Percentiles rank a stretch among this genome's conserved stretches.
These are phyloP conservation scores for Cygnus atratus DNA, from an alignment of 2,113 vertebrate species.

Conservation along the genomic window DNA sequence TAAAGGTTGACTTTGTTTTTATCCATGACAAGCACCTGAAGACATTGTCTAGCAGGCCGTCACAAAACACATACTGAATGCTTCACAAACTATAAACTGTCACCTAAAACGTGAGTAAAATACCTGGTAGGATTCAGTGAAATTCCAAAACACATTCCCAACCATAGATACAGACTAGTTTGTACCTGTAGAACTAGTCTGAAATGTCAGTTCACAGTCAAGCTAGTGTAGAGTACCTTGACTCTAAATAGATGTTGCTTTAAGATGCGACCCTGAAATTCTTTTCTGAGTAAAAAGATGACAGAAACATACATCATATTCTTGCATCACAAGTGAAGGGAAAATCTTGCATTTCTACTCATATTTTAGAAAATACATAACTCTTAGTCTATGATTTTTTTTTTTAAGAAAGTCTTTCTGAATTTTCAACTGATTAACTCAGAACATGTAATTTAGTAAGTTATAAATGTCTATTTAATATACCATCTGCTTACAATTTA, in stretches of 20 bases:
- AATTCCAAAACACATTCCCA: constrained; percentile 52
- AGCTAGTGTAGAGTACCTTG: constrained; percentile 47
- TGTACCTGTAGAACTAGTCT: constrained; percentile 59
- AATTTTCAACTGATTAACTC: background rate
- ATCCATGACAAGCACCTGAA: background rate
- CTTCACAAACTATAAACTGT: constrained; percentile 29
- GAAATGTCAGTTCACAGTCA: constrained; percentile 52
- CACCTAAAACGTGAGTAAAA: constrained; percentile 46
- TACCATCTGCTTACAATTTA: background rate
- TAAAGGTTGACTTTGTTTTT: background rate
- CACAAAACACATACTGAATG: constrained; percentile 33
- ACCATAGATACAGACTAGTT: background rate
- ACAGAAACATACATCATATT: constrained; percentile 58
- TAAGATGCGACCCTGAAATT: constrained; percentile 60
- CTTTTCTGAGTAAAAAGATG: constrained; percentile 52
- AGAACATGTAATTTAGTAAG: background rate
- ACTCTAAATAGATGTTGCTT: constrained; percentile 61
- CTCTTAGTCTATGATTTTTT: background rate
- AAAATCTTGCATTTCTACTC: background rate
- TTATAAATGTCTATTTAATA: background rate
- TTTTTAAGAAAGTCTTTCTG: background rate
- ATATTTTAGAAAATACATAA: background rate
- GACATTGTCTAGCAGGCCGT: background rate
- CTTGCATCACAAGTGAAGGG: constrained; percentile 37
- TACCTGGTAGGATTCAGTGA: constrained; percentile 45